Evolutionary conservation across 1,140 invertebrate species (phyloP).

Genomic region (Episyrphus balteatus): DNA sequence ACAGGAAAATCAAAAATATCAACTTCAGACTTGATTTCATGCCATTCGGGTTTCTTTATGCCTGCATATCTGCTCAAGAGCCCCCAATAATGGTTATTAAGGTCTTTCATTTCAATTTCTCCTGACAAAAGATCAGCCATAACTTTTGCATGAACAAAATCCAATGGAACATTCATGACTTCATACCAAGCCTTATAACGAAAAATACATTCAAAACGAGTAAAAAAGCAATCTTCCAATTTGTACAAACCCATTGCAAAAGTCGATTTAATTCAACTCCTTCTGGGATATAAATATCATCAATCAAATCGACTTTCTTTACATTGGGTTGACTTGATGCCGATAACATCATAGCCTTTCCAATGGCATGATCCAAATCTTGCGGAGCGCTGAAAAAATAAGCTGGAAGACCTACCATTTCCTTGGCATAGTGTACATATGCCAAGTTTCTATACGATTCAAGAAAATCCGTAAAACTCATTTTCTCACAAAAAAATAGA

Average conservation of each 20-base stretch:
- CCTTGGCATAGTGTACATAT: conserved; percentile 60
- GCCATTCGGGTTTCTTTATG: conserved; percentile 42
- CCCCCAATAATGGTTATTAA: conserved; percentile 50
- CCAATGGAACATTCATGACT: conserved; percentile 20
- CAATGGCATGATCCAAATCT: conserved; percentile 57
- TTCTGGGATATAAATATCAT: conserved; percentile 15
- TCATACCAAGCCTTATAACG: background rate
- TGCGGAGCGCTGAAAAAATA: conserved; percentile 40
- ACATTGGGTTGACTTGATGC: conserved; percentile 48
- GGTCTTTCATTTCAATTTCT: conserved; percentile 35
- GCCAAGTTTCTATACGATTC: conserved; percentile 65
- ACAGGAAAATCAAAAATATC: conserved; percentile 52
- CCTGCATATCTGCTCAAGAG: conserved; percentile 45
- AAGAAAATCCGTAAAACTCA: conserved; percentile 29
- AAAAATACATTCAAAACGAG: background rate
- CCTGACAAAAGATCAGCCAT: conserved; percentile 26
- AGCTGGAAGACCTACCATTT: conserved; percentile 48
- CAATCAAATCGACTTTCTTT: conserved; percentile 17
- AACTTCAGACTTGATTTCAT: conserved; percentile 46
- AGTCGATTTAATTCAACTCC: conserved; percentile 36
- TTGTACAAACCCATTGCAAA: conserved; percentile 37
- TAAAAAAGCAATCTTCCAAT: background rate
- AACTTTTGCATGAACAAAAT: conserved; percentile 32
- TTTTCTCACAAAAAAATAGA: conserved; percentile 31
- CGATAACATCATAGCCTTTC: conserved; percentile 53